Evolutionary conservation across 2,888 invertebrate genomes (phyloP).

Genomic region (Sympetrum striolatum): DNA sequence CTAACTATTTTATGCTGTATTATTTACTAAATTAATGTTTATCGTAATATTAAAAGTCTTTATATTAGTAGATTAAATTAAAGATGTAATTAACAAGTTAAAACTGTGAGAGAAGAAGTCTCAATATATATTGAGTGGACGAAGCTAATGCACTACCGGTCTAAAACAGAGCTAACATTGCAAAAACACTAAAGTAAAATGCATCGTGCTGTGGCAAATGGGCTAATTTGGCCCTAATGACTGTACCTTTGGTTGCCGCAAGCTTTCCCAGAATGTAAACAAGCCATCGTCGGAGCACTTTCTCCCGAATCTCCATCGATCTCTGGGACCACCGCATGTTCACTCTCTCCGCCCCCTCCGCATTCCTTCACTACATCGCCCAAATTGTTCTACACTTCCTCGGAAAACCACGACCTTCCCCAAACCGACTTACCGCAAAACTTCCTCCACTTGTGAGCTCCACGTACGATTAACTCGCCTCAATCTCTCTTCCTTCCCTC

Average conservation of each 20-base stretch:
- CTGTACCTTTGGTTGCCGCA: background rate
- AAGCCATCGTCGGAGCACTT: background rate
- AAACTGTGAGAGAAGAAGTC: no score
- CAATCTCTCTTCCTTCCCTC: background rate
- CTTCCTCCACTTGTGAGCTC: background rate
- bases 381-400: background rate
- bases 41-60: no score
- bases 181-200: no score
- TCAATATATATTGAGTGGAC: no score
- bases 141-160: no score
- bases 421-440: constrained; percentile 27
- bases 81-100: no score
- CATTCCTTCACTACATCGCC: background rate
- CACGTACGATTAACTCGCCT: background rate
- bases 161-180: no score
- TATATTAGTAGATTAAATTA: no score
- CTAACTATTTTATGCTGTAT: no score
- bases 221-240: no score
- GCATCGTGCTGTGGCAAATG: no score
- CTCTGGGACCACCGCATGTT: background rate
- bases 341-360: background rate
- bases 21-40: no score
- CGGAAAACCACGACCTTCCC: constrained; percentile 18
- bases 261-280: background rate
- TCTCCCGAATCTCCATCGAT: background rate